phyloP scores from a whole-genome alignment of 2,113 vertebrate species.

The Spilogale gracilis region DNA sequence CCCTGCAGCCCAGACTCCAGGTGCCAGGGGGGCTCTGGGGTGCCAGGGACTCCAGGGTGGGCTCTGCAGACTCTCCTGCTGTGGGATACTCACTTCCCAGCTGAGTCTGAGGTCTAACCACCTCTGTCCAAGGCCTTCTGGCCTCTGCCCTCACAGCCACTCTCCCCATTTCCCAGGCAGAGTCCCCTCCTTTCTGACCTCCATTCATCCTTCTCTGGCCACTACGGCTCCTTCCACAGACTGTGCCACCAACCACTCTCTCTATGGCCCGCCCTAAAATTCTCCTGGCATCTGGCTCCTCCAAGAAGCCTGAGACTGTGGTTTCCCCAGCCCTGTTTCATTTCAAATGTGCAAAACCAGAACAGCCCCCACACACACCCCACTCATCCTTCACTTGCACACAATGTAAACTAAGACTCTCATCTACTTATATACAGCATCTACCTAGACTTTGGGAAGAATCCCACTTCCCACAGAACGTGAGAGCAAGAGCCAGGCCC shows the following conservation, averaged over 20 bases:
- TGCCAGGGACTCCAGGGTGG: background rate
- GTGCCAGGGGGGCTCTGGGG: background rate
- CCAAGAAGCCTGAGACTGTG: constrained; percentile 20
- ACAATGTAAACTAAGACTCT: constrained; percentile 15
- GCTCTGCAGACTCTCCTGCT: background rate
- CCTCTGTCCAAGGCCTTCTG: constrained; percentile 1
- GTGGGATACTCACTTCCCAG: background rate
- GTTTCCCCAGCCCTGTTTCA: constrained; percentile 47
- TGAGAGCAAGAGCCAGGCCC: background rate
- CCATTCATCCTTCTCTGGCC: constrained; percentile 20
- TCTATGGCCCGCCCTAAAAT: background rate
- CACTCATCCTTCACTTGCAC: constrained; percentile 49
- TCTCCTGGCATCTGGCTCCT: constrained; percentile 57
- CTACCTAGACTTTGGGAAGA: constrained; percentile 47
- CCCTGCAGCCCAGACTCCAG: background rate
- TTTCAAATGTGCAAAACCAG: constrained; percentile 42
- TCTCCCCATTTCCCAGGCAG: background rate
- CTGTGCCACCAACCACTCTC: background rate
- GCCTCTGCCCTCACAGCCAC: background rate
- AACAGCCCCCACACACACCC: constrained; percentile 49
- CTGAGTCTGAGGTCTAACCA: background rate
- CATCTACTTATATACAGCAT: background rate
- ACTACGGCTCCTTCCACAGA: background rate
- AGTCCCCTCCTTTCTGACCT: background rate
- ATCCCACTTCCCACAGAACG: constrained; percentile 26